Base-by-base conservation (phyloP, 2,797 vertebrate species). In the Zenarchopterus dispar region DNA sequence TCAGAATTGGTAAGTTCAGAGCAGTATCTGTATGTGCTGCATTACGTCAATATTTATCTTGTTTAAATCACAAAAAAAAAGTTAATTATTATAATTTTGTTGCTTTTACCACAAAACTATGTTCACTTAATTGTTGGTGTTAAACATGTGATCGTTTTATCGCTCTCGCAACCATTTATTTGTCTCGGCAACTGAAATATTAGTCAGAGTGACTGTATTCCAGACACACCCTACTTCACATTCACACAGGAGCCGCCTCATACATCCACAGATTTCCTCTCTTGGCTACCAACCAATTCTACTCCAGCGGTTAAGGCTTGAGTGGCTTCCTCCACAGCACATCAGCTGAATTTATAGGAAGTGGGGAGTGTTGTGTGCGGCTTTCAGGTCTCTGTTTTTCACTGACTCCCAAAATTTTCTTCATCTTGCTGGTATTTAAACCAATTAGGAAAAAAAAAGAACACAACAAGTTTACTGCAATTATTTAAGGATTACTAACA, bases 181-280 rank as follows among this genome's bases (percentile, higher is more conserved):
- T 78, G 71, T 78, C 65, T 36, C 55, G 44, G 59, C 60, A 53
- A 82, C 74, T 78, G 74, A 75, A 76, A 80, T 81, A 83, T 77
- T 67, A 73, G 56, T 56, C 47, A 58, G 48, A 70, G 75, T 68
- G 62, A 62, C 59, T 78, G 70, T 65, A 74, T 82, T 85, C 80
- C 75, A 82, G 87, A 81, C 84, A 88, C 83, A 62, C 84, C 85
- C 89, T 80, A 61, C 76, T 82, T 71, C 82, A 88, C 81, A 82
- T 88, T 87, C 84, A 85, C 82, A 85, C 85, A 84, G 82, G 83
- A 87, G 81, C 82, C 82, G 79, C 76, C 66, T 36, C 42, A 72
- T 73, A 81, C 78, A 76, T 83, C 80, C 88, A 73, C 85, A 89
- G 81, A 86, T 88, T 84, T 89, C 83, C 84, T 85, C 76, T 80